Conservation (phyloP, 2,113 vertebrate species). For the Eretmochelys imbricata region DNA sequence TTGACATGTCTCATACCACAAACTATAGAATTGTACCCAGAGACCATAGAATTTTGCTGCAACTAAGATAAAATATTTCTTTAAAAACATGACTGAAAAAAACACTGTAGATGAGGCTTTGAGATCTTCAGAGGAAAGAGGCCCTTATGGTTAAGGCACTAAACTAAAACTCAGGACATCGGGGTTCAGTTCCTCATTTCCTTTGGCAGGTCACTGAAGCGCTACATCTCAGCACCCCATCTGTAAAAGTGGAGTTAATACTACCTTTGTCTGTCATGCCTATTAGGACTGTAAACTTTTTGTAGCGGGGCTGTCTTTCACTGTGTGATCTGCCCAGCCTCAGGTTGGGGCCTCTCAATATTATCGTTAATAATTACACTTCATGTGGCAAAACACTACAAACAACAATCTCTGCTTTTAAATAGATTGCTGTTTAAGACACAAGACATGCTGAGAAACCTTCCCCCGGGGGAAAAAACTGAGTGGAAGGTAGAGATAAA, state of each 20-base stretch:
- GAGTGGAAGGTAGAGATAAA: background rate
- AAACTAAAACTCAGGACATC: background rate
- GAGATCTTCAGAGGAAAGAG: background rate
- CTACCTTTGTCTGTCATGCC: background rate
- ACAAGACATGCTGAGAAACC: background rate
- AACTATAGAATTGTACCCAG: too few relatives aligned
- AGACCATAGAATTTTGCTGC: too few relatives aligned
- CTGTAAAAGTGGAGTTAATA: background rate
- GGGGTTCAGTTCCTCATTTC: background rate
- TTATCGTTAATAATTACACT: background rate
- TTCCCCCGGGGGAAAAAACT: background rate
- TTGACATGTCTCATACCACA: too few relatives aligned
- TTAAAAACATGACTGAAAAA: background rate
- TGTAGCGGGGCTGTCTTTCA: too few relatives aligned
- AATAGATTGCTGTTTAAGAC: background rate
- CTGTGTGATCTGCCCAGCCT: background rate
- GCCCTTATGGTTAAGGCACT: background rate
- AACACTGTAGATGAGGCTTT: background rate
- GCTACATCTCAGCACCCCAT: background rate
- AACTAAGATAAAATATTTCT: too few relatives aligned
- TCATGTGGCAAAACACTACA: background rate
- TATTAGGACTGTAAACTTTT: fast-evolving
- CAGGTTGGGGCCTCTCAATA: background rate
- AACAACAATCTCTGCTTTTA: background rate
- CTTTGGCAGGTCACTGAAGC: too few relatives aligned